These are phyloP conservation scores for Polylopha cassiicola DNA, from an alignment of 2,888 invertebrate genomes.

Conservation along the genomic window DNA sequence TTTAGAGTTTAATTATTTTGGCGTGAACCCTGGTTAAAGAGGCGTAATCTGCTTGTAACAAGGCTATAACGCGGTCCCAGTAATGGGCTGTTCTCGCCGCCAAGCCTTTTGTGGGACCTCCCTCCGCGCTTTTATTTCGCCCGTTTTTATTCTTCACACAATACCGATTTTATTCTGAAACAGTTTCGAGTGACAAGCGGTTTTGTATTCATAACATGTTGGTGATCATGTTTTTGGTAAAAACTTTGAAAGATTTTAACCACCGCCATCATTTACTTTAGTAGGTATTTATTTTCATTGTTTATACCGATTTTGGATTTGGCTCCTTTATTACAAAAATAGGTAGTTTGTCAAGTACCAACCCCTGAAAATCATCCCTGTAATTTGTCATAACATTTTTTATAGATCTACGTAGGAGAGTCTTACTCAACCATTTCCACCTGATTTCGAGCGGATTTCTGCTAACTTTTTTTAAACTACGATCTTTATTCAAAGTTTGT, in stretches of 20 bases:
- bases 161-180: conserved; percentile 5
- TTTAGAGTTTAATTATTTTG: background rate
- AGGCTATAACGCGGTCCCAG: conserved; percentile 19
- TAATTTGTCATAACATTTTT: too few relatives aligned
- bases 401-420: too few relatives aligned
- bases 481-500: too few relatives aligned
- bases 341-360: background rate
- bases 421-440: too few relatives aligned
- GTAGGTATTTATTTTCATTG: too few relatives aligned
- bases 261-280: too few relatives aligned
- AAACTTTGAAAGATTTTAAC: too few relatives aligned
- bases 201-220: conserved; percentile 9
- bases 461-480: too few relatives aligned
- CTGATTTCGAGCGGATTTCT: too few relatives aligned
- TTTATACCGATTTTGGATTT: too few relatives aligned
- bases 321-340: background rate
- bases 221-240: too few relatives aligned
- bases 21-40: conserved; percentile 17
- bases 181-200: background rate
- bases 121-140: conserved; percentile 16
- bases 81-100: conserved; percentile 18
- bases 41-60: conserved; percentile 28
- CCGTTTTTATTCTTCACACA: conserved; percentile 9
- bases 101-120: conserved; percentile 21
- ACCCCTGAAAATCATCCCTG: too few relatives aligned